phyloP scores from a whole-genome alignment of 64 coral and sea anemone genomes.

The Orbicella faveolata region DNA sequence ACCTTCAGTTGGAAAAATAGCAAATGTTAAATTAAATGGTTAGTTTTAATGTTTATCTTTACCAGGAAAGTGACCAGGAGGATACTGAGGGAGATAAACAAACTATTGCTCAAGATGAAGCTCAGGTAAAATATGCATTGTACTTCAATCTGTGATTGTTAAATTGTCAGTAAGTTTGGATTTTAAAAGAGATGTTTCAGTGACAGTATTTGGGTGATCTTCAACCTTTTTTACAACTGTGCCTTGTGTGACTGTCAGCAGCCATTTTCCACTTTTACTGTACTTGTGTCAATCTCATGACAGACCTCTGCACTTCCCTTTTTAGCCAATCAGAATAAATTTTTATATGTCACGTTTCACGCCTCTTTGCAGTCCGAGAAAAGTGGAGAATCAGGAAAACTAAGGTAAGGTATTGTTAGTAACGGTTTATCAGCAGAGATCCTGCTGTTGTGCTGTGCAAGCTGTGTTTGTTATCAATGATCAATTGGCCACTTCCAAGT shows the following conservation, averaged over 20 bases:
- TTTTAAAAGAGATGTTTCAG: background rate
- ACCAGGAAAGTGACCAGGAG: background rate
- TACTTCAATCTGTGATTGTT: background rate
- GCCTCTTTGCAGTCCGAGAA: slow-evolving; percentile 49
- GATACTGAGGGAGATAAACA: slow-evolving; percentile 16
- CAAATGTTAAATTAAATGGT: too few species aligned
- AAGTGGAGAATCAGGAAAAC: slow-evolving; percentile 64
- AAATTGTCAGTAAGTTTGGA: background rate
- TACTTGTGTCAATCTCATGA: too few species aligned
- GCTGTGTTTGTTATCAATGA: too few species aligned
- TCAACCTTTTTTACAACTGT: too few species aligned
- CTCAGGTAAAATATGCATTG: background rate
- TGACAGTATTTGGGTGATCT: too few species aligned
- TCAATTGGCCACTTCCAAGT: too few species aligned
- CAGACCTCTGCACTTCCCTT: too few species aligned
- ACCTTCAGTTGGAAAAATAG: too few species aligned
- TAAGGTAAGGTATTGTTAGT: slow-evolving; percentile 33
- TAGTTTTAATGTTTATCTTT: background rate
- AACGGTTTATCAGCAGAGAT: too few species aligned
- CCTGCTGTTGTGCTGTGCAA: too few species aligned
- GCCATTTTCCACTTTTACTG: too few species aligned
- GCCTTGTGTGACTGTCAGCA: too few species aligned
- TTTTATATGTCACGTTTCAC: background rate
- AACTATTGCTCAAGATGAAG: slow-evolving; percentile 22
- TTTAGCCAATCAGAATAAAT: background rate